phyloP scores from a whole-genome alignment of 2,113 vertebrate species.

The Sinocyclocheilus maitianheensis region DNA sequence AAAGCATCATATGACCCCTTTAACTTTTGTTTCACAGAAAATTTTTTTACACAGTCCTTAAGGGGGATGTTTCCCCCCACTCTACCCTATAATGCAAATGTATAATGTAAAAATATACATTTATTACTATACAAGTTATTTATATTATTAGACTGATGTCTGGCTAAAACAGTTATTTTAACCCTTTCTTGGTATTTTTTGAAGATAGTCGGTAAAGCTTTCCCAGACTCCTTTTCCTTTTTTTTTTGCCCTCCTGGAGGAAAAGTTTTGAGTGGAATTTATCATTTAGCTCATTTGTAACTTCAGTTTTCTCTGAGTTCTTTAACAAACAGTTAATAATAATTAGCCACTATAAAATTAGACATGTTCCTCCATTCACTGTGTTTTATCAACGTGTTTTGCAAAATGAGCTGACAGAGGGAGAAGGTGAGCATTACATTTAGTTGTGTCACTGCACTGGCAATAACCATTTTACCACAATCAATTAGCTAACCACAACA shows the following conservation, averaged over 20 bases:
- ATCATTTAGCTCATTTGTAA: neutral
- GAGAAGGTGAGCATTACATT: neutral
- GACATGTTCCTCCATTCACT: too few species aligned
- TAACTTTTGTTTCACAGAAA: too few species aligned
- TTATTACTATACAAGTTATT: too few species aligned
- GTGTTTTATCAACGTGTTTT: neutral
- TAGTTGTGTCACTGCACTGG: neutral
- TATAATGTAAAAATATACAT: too few species aligned
- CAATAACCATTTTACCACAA: neutral
- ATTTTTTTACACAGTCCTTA: too few species aligned
- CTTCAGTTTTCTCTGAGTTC: neutral
- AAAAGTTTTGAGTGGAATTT: neutral
- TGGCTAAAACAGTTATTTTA: neutral
- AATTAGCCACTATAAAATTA: neutral
- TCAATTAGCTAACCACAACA: neutral
- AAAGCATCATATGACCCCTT: too few species aligned
- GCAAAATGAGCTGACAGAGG: neutral
- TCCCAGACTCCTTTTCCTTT: conserved; percentile 50
- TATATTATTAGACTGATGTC: too few species aligned
- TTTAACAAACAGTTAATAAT: neutral
- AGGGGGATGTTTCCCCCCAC: too few species aligned
- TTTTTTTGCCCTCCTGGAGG: neutral
- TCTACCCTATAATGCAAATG: too few species aligned
- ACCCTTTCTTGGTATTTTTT: conserved; percentile 27
- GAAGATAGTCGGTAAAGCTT: conserved; percentile 55